Percentiles rank a stretch among this genome's conserved stretches.
These are phyloP conservation scores for Hydractinia symbiolongicarpus DNA, from an alignment of 30 jellyfish, hydroid and myxozoan species.

Conservation along the genomic window DNA sequence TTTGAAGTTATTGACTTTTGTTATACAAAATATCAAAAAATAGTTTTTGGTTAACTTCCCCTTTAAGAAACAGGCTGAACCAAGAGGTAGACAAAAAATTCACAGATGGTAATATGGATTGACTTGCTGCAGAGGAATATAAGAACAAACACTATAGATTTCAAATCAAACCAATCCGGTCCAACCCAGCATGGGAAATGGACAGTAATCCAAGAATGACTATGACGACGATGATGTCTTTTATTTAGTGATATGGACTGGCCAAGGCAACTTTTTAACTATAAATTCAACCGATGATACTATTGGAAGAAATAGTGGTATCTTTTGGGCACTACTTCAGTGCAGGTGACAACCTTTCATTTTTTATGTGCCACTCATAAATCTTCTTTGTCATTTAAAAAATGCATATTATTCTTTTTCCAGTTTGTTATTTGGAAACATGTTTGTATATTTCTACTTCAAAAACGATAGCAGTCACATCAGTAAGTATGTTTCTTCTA, in stretches of 20 bases:
- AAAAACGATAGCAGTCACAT: constrained; percentile 32
- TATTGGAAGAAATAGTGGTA: constrained; percentile 93
- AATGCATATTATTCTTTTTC: constrained; percentile 12
- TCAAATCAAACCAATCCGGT: no score
- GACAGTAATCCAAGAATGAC: no score
- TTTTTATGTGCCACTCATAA: not conserved
- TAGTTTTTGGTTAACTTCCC: no score
- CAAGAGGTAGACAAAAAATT: no score
- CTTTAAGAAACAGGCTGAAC: no score
- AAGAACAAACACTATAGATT: no score
- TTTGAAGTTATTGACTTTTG: no score
- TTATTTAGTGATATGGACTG: constrained; percentile 87
- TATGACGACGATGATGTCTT: not conserved
- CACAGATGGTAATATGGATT: no score
- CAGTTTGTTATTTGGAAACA: constrained; percentile 93
- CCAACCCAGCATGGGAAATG: no score
- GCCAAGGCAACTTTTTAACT: constrained; percentile 96
- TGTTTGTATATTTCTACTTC: constrained; percentile 89
- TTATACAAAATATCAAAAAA: no score
- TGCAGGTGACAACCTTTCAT: constrained; percentile 61
- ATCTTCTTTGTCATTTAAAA: not conserved
- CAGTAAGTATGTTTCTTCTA: no score
- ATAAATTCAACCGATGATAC: constrained; percentile 83
- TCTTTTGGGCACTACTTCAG: constrained; percentile 95
- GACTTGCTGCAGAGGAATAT: no score